Base-by-base conservation (phyloP, 92 coral and sea anemone genomes). In the Paragorgia papillata region DNA sequence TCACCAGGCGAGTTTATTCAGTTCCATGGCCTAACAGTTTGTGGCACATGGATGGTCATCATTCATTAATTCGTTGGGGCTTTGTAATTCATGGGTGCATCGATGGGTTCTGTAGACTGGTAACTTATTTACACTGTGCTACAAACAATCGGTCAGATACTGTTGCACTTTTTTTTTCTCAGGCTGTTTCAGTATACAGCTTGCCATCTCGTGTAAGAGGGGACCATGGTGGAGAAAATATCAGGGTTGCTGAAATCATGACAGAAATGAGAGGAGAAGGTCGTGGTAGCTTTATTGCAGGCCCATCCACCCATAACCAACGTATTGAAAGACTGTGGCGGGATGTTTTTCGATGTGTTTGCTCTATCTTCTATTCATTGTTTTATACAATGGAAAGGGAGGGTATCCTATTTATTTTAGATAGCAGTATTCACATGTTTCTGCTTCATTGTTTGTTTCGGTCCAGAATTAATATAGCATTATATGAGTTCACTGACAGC, bases 151-250 rank as follows among this genome's bases (percentile, higher is more conserved):
- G 54, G 19, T 62, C 35, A 26, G 84, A 85, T 51, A 73, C 85
- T 56, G 81, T 79, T 33, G 35, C 30, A 40, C 34, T 54, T n/a
- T 66, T 53, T 24, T 78, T 78, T 66, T 73, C 57, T 60, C 68
- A 31, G 32, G 59, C 68, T 24, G 25, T 62, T 43, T 62, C 58
- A 58, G 48, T 37, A 57, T 76, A 68, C 51, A 39, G 69, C 25
- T 77, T 62, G 84, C 81, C 86, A 61, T 86, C 84, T n/a, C n/a
- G n/a, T n/a, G n/a, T n/a, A n/a, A n/a, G n/a, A n/a, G n/a, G n/a
- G n/a, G n/a, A n/a, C n/a, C 86, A 81, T 70, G 87, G 90, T 41
- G 87, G 90, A 35, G 84, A 86, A 67, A 86, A 86, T 60, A 62
- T 55, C 28, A 31, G 54, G 26, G 84, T 86, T 19, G 73, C 82